Percentiles rank a stretch among this genome's conserved stretches.
Conservation (phyloP, 1,140 invertebrate species). For the Araneus ventricosus region DNA sequence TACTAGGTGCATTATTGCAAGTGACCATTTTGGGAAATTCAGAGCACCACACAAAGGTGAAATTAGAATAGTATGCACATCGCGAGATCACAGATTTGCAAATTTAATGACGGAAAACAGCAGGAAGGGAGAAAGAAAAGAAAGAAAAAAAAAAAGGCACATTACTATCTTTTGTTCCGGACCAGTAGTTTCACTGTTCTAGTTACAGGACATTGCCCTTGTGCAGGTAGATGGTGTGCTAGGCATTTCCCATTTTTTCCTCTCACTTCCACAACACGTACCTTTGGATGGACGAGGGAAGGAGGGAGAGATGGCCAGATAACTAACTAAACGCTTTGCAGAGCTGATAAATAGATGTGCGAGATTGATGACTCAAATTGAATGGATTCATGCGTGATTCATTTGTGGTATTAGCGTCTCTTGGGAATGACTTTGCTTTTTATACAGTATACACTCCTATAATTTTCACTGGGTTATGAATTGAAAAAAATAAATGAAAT, state of each 20-base stretch:
- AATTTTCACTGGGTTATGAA: too few relatives aligned
- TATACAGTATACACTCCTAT: too few relatives aligned
- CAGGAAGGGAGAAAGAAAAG: slow-evolving; percentile 4
- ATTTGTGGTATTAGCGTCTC: background rate
- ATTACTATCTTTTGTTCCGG: slow-evolving; percentile 66
- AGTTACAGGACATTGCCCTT: slow-evolving; percentile 70
- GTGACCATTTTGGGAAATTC: background rate
- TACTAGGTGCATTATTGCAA: background rate
- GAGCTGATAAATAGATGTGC: background rate
- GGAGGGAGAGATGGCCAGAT: background rate
- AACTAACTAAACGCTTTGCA: background rate
- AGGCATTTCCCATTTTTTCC: slow-evolving; percentile 34
- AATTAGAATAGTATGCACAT: background rate
- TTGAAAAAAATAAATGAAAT: too few relatives aligned
- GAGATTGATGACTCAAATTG: slow-evolving; percentile 1
- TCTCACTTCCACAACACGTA: slow-evolving; percentile 35
- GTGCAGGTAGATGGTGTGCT: slow-evolving; percentile 43
- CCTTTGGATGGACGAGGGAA: background rate
- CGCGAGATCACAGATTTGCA: background rate
- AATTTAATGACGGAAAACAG: slow-evolving; percentile 28
- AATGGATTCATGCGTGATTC: background rate
- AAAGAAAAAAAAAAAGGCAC: background rate
- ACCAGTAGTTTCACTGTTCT: slow-evolving; percentile 56
- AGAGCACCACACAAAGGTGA: background rate
- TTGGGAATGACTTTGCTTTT: too few relatives aligned